Evolutionary conservation across 2,888 invertebrate genomes (phyloP), one percentile per base, ranked within the genome.

Genomic region (Spodoptera picta): DNA sequence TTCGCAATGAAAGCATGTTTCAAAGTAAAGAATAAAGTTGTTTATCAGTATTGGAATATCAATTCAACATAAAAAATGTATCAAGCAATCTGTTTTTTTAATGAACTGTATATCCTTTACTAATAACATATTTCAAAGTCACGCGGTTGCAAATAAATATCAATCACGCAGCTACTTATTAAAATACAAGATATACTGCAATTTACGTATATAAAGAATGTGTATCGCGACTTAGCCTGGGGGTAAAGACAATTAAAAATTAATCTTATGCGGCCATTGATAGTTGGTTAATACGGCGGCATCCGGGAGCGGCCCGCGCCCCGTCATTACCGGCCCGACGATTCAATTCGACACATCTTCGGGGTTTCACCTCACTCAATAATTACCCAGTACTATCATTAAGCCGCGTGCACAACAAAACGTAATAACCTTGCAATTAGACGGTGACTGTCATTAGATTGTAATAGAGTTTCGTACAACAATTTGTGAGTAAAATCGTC

Each of bases 401-500:
- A 94, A 88, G 88, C 88, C 83, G 85, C 87, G 89, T 88, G 89
- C 90, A 90, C 93, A 92, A 93, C 92, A 91, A 90, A 92, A 92
- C 90, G 89, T 92, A 93, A 94, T 93, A 93, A 92, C 92, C 87
- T 92, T 89, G 91, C 93, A 93, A 94, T 94, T 94, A 94, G 93
- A 90, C 91, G 91, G 90, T 88, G 87, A 90, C 92, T 91, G 92
- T 91, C 93, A 94, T 94, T 94, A 94, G 92, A 92, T 89, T 87
- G 91, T 93, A 94, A 94, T 94, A 94, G 94, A 93, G 94, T 94
- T 94, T 93, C 88, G 93, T 94, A 94, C 93, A 90, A 90, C 88
- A 93, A 93, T 94, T 94, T 94, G 93, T 94, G 93, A 93, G 93
- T 92, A 92, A 92, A 94, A 94, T 94, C 94, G 94, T 94, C 94